These are phyloP conservation scores for Cataglyphis rosenhaueri DNA, from an alignment of 2,888 invertebrate species.

Conservation along the genomic window DNA sequence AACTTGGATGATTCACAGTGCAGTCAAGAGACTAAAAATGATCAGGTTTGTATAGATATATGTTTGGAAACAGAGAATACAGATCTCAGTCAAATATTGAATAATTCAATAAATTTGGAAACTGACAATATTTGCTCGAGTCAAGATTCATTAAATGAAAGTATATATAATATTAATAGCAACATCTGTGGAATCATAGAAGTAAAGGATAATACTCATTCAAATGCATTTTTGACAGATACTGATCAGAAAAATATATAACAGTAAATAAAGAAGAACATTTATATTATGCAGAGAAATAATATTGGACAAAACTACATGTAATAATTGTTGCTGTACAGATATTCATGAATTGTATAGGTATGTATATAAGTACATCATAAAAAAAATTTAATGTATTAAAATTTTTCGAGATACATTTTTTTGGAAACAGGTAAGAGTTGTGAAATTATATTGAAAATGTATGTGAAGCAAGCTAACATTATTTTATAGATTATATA, in stretches of 20 bases:
- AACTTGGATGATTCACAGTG: constrained; percentile 34
- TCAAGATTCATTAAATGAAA: constrained; percentile 59
- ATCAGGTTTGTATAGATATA: constrained; percentile 51
- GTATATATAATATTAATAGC: constrained; percentile 18
- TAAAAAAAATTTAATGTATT: constrained; percentile 33
- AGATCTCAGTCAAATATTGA: constrained; percentile 41
- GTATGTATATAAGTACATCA: constrained; percentile 23
- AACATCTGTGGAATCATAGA: constrained; percentile 11
- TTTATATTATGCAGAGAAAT: background rate
- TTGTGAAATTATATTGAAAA: constrained; percentile 50
- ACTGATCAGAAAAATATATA: constrained; percentile 51
- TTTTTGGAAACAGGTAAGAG: constrained; percentile 39
- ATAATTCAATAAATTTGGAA: constrained; percentile 65
- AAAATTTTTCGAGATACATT: constrained; percentile 49
- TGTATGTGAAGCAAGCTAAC: constrained; percentile 47
- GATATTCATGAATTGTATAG: constrained; percentile 16
- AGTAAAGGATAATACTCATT: constrained; percentile 13
- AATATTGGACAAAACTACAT: background rate
- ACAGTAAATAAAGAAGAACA: constrained; percentile 53
- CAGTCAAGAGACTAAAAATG: constrained; percentile 59
- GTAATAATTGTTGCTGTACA: background rate
- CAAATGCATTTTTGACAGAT: background rate
- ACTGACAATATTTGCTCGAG: constrained; percentile 60
- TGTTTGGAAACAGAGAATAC: constrained; percentile 62
- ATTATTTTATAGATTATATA: constrained; percentile 64